phyloP scores from a whole-genome alignment of 1,140 invertebrate genomes.

The Plutomurus gul region DNA sequence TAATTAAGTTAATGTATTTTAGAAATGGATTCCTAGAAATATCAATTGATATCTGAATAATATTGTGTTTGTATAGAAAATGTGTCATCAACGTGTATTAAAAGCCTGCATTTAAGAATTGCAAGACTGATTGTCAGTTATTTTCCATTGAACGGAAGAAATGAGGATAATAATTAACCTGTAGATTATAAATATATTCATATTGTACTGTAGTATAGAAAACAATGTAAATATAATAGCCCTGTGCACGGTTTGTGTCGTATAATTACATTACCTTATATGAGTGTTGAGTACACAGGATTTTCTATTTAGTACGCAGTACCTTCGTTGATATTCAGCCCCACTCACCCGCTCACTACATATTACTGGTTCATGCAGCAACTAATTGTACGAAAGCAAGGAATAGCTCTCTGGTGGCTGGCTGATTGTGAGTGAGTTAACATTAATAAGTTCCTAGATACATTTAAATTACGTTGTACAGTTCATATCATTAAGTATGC shows the following conservation, averaged over 20 bases:
- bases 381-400: neutral
- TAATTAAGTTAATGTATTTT: too few species aligned
- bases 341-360: too few species aligned
- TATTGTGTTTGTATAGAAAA: too few species aligned
- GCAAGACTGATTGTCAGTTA: neutral
- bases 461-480: constrained; percentile 7
- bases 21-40: too few species aligned
- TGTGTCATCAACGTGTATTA: neutral
- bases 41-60: too few species aligned
- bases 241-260: too few species aligned
- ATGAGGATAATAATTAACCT: constrained; percentile 22
- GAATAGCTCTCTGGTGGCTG: neutral
- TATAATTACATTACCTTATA: too few species aligned
- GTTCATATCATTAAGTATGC: neutral
- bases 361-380: too few species aligned
- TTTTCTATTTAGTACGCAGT: too few species aligned
- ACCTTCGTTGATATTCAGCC: too few species aligned
- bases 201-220: neutral
- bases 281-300: too few species aligned
- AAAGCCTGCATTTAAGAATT: neutral
- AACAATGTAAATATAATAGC: neutral
- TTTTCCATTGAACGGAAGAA: constrained; percentile 7
- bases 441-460: neutral
- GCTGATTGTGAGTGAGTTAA: neutral
- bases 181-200: neutral